phyloP scores from a whole-genome alignment of 2,797 vertebrate genomes.

The Chelmon rostratus region DNA sequence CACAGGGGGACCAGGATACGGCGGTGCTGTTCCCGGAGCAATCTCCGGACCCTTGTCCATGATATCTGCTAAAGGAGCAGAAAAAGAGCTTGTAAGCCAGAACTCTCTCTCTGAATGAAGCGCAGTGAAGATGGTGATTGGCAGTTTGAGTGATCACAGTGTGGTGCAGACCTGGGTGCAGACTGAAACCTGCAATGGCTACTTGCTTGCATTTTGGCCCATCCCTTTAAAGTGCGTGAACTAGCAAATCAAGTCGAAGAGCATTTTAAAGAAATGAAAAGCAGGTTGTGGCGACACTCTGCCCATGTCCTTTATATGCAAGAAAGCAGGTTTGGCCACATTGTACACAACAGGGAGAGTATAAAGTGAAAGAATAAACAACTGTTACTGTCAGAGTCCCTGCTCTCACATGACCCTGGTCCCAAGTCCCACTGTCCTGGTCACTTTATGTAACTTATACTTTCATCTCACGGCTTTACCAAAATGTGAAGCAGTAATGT shows the following conservation, averaged over 20 bases:
- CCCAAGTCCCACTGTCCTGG: not conserved
- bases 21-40: slow-evolving; percentile 17
- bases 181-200: not conserved
- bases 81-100: not conserved
- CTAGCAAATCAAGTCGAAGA: not conserved
- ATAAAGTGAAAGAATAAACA: not conserved
- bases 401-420: not conserved
- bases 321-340: slow-evolving; percentile 30
- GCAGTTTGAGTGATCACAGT: not conserved
- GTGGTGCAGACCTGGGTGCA: rapidly evolving
- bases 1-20: slow-evolving; percentile 49
- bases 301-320: rapidly evolving
- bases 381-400: not conserved
- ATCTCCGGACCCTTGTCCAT: slow-evolving; percentile 41
- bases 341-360: not conserved
- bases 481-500: not conserved
- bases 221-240: not conserved
- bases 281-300: not conserved
- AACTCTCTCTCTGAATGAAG: not conserved
- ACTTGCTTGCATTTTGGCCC: no score
- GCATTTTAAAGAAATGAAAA: not conserved
- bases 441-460: not conserved
- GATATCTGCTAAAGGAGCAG: slow-evolving; percentile 15
- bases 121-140: not conserved
- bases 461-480: not conserved